Conservation (phyloP, 2,797 vertebrate species). For the Emys orbicularis region DNA sequence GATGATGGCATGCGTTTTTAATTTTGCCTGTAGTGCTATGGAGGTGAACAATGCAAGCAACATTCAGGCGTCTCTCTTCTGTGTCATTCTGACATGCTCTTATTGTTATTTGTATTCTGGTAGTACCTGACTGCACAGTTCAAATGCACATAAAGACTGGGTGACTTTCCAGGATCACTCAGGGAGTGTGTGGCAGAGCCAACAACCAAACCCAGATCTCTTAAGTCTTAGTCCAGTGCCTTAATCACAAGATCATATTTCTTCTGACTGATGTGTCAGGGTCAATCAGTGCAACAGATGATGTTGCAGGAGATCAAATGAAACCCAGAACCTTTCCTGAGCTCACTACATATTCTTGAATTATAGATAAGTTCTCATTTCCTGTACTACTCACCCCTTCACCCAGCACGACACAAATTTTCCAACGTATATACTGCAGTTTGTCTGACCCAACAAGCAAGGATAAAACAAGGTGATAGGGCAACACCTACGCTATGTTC, state of each 20-base stretch:
- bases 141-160: not conserved
- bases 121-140: not conserved
- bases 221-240: rapidly evolving
- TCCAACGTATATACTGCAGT: not conserved
- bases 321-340: not conserved
- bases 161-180: not conserved
- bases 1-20: not conserved
- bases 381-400: not conserved
- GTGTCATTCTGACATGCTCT: not conserved
- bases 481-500: not conserved
- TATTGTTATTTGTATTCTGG: not conserved
- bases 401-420: not conserved
- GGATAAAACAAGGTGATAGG: not conserved
- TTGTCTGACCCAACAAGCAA: not conserved
- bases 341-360: not conserved
- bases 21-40: not conserved
- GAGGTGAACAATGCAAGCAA: not conserved
- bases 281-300: rapidly evolving
- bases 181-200: not conserved
- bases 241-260: not conserved
- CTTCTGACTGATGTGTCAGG: not conserved
- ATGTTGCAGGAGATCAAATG: not conserved
- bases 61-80: not conserved
- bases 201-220: not conserved
- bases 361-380: not conserved